Evolutionary conservation across 2,113 vertebrate genomes (phyloP).

Genomic region (Halcyon senegalensis): DNA sequence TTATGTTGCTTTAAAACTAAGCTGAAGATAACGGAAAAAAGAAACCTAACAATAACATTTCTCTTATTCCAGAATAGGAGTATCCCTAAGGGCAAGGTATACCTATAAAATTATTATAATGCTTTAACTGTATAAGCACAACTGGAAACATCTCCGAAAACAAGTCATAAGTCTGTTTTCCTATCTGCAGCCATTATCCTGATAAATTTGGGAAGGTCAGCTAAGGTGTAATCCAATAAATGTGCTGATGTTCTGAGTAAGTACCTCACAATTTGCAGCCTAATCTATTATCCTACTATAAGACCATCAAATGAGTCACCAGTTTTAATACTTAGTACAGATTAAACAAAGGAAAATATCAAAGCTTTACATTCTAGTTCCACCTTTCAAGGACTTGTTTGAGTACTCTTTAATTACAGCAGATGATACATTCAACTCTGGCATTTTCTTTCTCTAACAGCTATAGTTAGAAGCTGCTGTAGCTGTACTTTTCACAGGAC

Average conservation of each 20-base stretch:
- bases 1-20: neutral
- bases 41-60: neutral
- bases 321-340: constrained; percentile 57
- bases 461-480: constrained; percentile 46
- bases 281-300: constrained; percentile 59
- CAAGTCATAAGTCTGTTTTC: neutral
- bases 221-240: constrained; percentile 54
- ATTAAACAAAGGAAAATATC: constrained; percentile 70
- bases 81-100: constrained; percentile 30
- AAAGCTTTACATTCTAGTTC: constrained; percentile 56
- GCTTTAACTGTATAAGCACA: neutral
- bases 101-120: constrained; percentile 36
- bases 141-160: neutral
- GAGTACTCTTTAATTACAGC: constrained; percentile 64
- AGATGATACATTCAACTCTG: constrained; percentile 17
- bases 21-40: neutral
- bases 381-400: constrained; percentile 66
- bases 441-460: constrained; percentile 44
- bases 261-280: constrained; percentile 51
- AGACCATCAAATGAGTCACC: constrained; percentile 60
- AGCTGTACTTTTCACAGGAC: constrained; percentile 56
- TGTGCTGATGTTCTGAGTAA: constrained; percentile 21
- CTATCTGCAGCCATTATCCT: constrained; percentile 41
- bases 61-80: neutral
- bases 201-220: constrained; percentile 61